phyloP scores from a whole-genome alignment of 1,140 invertebrate genomes.

The Macrocentrus cingulum region DNA sequence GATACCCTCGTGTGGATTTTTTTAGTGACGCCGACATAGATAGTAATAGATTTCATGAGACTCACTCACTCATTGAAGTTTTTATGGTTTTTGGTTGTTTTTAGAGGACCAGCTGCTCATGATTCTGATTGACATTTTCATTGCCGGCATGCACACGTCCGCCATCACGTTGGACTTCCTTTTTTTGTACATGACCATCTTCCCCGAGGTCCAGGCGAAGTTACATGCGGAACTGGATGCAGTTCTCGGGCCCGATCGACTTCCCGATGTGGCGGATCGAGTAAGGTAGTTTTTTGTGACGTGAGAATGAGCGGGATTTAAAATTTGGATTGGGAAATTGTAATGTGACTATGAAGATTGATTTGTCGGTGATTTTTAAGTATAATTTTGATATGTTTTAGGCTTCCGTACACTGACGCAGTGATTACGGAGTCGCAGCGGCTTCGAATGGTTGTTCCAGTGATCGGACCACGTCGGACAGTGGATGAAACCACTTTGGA shows the following conservation, averaged over 20 bases:
- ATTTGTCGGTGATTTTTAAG: neutral
- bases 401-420: conserved; percentile 67
- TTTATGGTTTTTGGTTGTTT: conserved; percentile 22
- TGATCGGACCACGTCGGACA: conserved; percentile 70
- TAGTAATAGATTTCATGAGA: no score
- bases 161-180: conserved; percentile 72
- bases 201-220: conserved; percentile 68
- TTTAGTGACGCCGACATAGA: no score
- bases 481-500: conserved; percentile 62
- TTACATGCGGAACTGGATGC: conserved; percentile 67
- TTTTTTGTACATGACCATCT: conserved; percentile 67
- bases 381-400: no score
- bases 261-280: conserved; percentile 53
- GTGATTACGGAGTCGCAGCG: conserved; percentile 69
- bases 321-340: no score
- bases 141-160: conserved; percentile 74
- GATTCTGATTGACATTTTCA: conserved; percentile 72
- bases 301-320: no score
- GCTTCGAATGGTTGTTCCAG: conserved; percentile 64
- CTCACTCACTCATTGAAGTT: no score
- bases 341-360: neutral
- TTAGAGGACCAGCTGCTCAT: conserved; percentile 70
- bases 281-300: no score
- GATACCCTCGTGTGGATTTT: no score
- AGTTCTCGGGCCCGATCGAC: conserved; percentile 51